Conservation (phyloP, 2,113 vertebrate species). For the Alaudala cheleensis region DNA sequence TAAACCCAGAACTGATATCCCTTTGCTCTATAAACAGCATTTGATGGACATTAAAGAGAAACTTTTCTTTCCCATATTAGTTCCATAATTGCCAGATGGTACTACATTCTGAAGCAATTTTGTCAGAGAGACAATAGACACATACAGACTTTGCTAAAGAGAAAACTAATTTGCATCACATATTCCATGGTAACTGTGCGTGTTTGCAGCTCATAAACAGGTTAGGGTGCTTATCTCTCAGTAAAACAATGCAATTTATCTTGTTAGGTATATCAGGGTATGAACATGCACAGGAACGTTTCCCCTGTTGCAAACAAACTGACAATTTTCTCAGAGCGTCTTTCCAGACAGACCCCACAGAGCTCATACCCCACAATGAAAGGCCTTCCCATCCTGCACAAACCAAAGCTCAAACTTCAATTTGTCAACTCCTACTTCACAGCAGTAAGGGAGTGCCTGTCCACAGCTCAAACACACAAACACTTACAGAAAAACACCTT, state of each 20-base stretch:
- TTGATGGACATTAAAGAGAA: not conserved
- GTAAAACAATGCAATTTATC: not conserved
- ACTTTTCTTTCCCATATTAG: not conserved
- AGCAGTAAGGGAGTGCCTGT: not conserved
- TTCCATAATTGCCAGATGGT: not conserved
- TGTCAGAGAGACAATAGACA: not conserved
- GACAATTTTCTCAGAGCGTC: not conserved
- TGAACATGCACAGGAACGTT: not conserved
- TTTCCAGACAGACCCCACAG: too few species aligned
- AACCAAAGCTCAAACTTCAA: not conserved
- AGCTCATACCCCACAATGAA: rapidly evolving
- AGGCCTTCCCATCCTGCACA: not conserved
- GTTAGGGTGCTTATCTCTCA: not conserved
- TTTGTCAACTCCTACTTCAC: not conserved
- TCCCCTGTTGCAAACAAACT: not conserved
- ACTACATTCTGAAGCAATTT: not conserved
- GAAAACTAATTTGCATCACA: not conserved
- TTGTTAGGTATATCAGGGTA: not conserved
- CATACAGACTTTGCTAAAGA: not conserved
- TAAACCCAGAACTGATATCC: not conserved
- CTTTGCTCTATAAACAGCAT: not conserved
- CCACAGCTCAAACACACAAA: not conserved
- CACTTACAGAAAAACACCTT: not conserved
- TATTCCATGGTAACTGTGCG: not conserved
- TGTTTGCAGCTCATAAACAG: not conserved